Percentiles rank a stretch among this genome's conserved stretches.
phyloP scores from a whole-genome alignment of 2,888 invertebrate species.

The Reticulitermes lucifugus region DNA sequence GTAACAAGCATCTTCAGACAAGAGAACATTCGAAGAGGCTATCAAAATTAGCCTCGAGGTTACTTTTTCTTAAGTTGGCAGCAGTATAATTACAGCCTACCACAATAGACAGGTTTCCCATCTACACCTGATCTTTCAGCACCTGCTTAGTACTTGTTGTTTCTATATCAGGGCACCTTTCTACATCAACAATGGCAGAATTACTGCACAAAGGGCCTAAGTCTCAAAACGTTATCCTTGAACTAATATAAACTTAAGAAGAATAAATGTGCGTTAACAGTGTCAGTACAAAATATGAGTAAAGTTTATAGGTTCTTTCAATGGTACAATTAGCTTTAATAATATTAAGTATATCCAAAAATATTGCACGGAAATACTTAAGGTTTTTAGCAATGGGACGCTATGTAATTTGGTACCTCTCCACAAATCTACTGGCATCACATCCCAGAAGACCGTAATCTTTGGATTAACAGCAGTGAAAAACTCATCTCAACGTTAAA shows the following conservation, averaged over 20 bases:
- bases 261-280: neutral
- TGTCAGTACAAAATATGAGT: neutral
- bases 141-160: slow-evolving; percentile 25
- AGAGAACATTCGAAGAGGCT: slow-evolving; percentile 5
- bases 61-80: slow-evolving; percentile 38
- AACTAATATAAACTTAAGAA: too few relatives aligned
- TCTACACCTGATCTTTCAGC: slow-evolving; percentile 1
- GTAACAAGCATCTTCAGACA: neutral
- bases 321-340: too few relatives aligned
- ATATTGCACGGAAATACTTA: neutral
- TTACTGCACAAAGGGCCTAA: neutral
- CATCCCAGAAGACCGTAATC: too few relatives aligned
- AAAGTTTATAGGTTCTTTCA: too few relatives aligned
- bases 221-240: neutral
- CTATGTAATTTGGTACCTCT: neutral
- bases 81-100: slow-evolving; percentile 37
- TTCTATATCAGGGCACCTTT: neutral
- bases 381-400: neutral
- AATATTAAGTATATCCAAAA: too few relatives aligned
- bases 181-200: neutral
- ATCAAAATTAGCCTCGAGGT: slow-evolving; percentile 11
- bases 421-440: too few relatives aligned
- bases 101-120: slow-evolving; percentile 20
- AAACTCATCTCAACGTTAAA: too few relatives aligned
- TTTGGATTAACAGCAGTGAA: too few relatives aligned